Evolutionary conservation across 1,140 invertebrate genomes (phyloP).

Genomic region (Ceratina calcarata): DNA sequence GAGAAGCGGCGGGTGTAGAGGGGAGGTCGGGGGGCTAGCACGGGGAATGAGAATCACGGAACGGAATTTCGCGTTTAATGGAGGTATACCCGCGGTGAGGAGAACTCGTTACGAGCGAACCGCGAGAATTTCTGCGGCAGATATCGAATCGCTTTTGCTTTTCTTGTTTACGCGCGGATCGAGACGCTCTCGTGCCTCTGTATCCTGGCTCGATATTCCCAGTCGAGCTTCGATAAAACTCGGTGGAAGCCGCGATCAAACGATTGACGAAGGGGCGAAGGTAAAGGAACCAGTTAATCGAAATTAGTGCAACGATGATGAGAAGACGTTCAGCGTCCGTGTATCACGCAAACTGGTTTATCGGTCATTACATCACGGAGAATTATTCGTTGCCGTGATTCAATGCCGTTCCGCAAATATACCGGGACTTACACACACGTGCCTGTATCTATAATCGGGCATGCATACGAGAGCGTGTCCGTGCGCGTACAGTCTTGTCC

Average conservation of each 20-base stretch:
- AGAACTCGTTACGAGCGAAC: slow-evolving; percentile 58
- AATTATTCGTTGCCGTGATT: slow-evolving; percentile 53
- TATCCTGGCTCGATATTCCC: background rate
- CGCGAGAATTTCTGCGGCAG: slow-evolving; percentile 58
- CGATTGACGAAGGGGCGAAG: background rate
- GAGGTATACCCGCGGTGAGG: slow-evolving; percentile 71
- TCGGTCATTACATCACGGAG: slow-evolving; percentile 58
- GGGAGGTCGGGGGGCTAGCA: background rate
- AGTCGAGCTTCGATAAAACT: background rate
- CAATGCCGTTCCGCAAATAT: slow-evolving; percentile 44
- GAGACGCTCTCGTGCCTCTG: slow-evolving; percentile 11
- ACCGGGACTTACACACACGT: slow-evolving; percentile 11
- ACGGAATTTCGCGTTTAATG: slow-evolving; percentile 80
- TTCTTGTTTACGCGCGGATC: slow-evolving; percentile 42
- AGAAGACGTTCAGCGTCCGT: slow-evolving; percentile 15
- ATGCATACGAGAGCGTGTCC: slow-evolving; percentile 17
- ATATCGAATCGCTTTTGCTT: slow-evolving; percentile 48
- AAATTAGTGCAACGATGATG: slow-evolving; percentile 10
- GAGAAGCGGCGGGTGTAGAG: background rate
- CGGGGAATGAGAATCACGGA: slow-evolving; percentile 65
- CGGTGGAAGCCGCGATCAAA: background rate
- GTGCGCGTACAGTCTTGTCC: slow-evolving; percentile 40
- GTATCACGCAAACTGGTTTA: slow-evolving; percentile 61
- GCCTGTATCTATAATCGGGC: background rate
- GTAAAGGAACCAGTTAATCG: background rate